A percentile compares a stretch with the other conserved stretches of the same genome.
Evolutionary conservation across 2,888 invertebrate species (phyloP).

Genomic region (Acrobasis suavella): DNA sequence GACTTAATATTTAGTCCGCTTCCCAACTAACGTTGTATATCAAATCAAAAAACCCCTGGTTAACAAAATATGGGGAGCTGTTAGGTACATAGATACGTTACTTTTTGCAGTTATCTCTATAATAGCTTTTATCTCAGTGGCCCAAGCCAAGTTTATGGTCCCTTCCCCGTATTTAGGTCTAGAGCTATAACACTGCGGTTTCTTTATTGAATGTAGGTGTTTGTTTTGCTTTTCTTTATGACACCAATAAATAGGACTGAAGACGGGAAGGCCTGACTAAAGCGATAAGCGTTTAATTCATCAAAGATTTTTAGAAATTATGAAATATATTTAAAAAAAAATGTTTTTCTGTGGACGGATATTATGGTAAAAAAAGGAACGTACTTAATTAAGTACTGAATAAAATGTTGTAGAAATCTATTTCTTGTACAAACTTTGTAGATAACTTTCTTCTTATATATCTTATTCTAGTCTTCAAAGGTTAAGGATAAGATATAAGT

Average conservation of each 20-base stretch:
- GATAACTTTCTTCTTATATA: no score
- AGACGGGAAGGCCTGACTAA: background rate
- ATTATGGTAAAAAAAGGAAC: no score
- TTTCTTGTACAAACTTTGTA: no score
- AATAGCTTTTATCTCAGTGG: constrained; percentile 17
- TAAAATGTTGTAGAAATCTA: no score
- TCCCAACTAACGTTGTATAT: no score
- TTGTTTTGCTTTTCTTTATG: constrained; percentile 13
- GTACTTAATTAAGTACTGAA: no score
- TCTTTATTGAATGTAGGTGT: constrained; percentile 10
- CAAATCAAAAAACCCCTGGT: background rate
- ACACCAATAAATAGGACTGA: background rate
- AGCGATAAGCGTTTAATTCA: background rate
- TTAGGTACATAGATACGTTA: background rate
- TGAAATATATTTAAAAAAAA: no score
- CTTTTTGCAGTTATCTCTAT: constrained; percentile 7
- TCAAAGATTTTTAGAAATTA: background rate
- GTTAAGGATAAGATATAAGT: no score
- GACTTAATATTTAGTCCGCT: no score
- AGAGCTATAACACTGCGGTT: constrained; percentile 14
- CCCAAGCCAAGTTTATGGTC: constrained; percentile 1
- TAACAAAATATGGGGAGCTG: background rate
- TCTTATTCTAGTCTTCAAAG: no score
- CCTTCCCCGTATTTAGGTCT: constrained; percentile 16
- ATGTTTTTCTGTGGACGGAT: no score